Conservation (phyloP, 2,797 vertebrate species). For the Siniperca scherzeri region DNA sequence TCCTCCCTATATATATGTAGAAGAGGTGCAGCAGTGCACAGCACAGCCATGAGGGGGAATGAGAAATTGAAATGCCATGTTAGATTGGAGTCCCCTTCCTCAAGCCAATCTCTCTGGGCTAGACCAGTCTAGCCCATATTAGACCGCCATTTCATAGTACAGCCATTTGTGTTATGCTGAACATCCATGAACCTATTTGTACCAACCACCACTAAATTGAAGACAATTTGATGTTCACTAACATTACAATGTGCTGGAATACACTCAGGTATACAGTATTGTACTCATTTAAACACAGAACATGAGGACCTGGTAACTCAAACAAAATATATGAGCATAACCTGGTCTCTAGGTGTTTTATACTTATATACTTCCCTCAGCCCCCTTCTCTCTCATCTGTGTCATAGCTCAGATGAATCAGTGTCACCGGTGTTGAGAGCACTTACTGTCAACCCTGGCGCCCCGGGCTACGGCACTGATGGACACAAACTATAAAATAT, state of each 20-base stretch:
- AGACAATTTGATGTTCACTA: slow-evolving; percentile 15
- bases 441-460: slow-evolving; percentile 90
- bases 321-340: slow-evolving; percentile 34
- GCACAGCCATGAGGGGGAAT: slow-evolving; percentile 78
- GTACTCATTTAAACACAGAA: slow-evolving; percentile 25
- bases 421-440: slow-evolving; percentile 90
- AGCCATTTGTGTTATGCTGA: slow-evolving; percentile 36
- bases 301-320: slow-evolving; percentile 1
- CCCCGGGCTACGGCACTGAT: slow-evolving; percentile 88
- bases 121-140: slow-evolving; percentile 57
- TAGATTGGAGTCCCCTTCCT: slow-evolving; percentile 82
- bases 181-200: slow-evolving; percentile 8
- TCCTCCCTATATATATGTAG: slow-evolving; percentile 87
- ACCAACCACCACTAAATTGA: slow-evolving; percentile 15
- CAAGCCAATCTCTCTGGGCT: slow-evolving; percentile 70
- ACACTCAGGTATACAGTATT: slow-evolving; percentile 1
- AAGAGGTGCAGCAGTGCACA: slow-evolving; percentile 81
- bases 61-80: slow-evolving; percentile 88
- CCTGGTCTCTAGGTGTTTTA: slow-evolving; percentile 52
- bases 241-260: slow-evolving; percentile 22
- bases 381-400: slow-evolving; percentile 80
- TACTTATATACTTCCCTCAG: slow-evolving; percentile 34
- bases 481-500: slow-evolving; percentile 93
- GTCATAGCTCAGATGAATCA: slow-evolving; percentile 90
- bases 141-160: slow-evolving; percentile 51